Evolutionary conservation across 2,797 vertebrate genomes (phyloP), one percentile per base, ranked within the genome.

Genomic region (Falco naumanni): DNA sequence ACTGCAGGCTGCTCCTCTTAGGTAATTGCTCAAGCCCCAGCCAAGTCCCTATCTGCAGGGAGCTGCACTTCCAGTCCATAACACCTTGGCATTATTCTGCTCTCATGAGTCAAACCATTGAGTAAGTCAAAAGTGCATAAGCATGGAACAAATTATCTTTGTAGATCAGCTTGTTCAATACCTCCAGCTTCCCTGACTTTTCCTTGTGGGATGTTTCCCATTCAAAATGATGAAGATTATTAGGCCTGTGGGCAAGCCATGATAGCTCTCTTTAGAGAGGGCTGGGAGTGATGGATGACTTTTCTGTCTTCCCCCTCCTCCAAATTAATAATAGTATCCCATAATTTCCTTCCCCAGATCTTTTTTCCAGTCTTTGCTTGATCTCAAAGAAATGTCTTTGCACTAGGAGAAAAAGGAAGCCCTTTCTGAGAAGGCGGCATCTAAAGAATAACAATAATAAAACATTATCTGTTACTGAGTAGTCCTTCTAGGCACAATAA

Each of bases 1-100:
- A 94, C 97, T 98, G 97, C 97, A 97, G 95, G 33, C 92, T 93
- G 82, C 77, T 96, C n/a, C 53, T 95, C 96, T 98, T 97, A 98
- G 96, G 97, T 98, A 98, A 98, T 96, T 87, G 68, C 93, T 96
- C 69, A 72, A 89, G 74, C 59, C 63, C 74, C 63, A 96, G 98
- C 98, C 98, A 98, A 97, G 81, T 96, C 89, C 89, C 89, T 97
- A 64, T 95, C 96, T 97, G 87, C 93, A 91, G 96, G 92, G 94
- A 97, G 78, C 91, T 91, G 84, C 88, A 87, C 82, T 94, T 98
- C 97, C 90, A 97, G 86, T 95, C 97, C 91, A 51, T 94, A 97
- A 97, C 95, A 97, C 87, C 75, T 97, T 98, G 97, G 97, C 98
- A 41, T 83, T 97, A 89, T 95, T 94, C 96, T 96, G 77, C 93